Evolutionary conservation across 2,888 invertebrate species (phyloP).

Genomic region (Nymphalis urticae): DNA sequence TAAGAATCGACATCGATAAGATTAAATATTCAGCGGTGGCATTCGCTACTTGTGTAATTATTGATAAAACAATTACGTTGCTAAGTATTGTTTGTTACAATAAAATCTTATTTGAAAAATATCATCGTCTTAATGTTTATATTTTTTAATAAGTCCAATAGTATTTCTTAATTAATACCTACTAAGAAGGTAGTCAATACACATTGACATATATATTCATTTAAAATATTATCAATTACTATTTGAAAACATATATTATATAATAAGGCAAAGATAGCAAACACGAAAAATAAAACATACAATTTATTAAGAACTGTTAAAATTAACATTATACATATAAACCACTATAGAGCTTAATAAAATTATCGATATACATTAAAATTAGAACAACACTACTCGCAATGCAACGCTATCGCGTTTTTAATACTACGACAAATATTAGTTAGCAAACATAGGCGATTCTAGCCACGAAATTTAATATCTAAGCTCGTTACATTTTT

Average conservation of each 20-base stretch:
- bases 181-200: too few species aligned
- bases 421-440: conserved; percentile 63
- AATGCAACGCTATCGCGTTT: conserved; percentile 70
- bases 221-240: too few species aligned
- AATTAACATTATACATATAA: not conserved
- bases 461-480: conserved; percentile 39
- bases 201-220: too few species aligned
- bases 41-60: conserved; percentile 13
- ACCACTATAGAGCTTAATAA: not conserved
- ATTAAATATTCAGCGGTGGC: conserved; percentile 21
- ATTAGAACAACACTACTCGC: conserved; percentile 50
- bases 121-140: too few species aligned
- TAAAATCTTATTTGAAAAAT: too few species aligned
- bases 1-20: conserved; percentile 39
- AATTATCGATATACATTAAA: conserved; percentile 37
- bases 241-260: too few species aligned
- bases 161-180: too few species aligned
- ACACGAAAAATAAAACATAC: too few species aligned
- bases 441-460: conserved; percentile 58
- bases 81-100: not conserved
- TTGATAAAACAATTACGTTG: not conserved
- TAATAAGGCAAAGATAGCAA: too few species aligned
- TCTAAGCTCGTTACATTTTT: conserved; percentile 29
- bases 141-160: too few species aligned
- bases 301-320: not conserved